A percentile compares a stretch with the other conserved stretches of the same genome.
Conservation (phyloP, 1,140 invertebrate genomes). For the Cheumatopsyche charites region DNA sequence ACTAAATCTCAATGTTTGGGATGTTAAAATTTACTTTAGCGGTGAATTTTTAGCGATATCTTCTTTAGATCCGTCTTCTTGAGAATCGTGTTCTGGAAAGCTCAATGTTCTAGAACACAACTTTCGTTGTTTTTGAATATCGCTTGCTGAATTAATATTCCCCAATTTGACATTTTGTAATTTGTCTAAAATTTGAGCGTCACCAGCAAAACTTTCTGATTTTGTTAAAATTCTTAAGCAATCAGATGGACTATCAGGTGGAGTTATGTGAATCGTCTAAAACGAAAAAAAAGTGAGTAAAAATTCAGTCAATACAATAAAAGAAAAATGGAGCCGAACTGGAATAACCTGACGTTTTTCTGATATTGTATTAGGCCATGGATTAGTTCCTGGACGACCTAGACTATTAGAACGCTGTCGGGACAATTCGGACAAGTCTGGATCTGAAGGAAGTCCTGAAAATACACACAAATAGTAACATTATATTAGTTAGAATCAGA, state of each 20-base stretch:
- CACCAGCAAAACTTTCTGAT: slow-evolving; percentile 76
- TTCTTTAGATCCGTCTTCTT: slow-evolving; percentile 55
- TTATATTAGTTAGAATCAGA: background rate
- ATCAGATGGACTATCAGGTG: slow-evolving; percentile 64
- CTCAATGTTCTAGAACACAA: slow-evolving; percentile 57
- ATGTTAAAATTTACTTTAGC: slow-evolving; percentile 53
- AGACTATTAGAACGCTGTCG: slow-evolving; percentile 58
- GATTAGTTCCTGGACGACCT: slow-evolving; percentile 53
- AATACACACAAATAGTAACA: background rate
- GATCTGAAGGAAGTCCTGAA: slow-evolving; percentile 58
- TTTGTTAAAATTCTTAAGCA: slow-evolving; percentile 61
- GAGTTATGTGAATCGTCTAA: slow-evolving; percentile 58
- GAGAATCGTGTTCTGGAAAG: slow-evolving; percentile 56
- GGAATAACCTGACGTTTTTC: slow-evolving; percentile 60
- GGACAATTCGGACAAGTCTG: slow-evolving; percentile 54
- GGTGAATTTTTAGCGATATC: slow-evolving; percentile 53
- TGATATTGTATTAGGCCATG: slow-evolving; percentile 49
- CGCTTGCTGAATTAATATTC: background rate
- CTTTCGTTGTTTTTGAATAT: slow-evolving; percentile 34
- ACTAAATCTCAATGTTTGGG: too few species aligned
- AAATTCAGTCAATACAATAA: background rate
- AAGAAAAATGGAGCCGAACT: background rate
- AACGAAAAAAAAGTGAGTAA: background rate
- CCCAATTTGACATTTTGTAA: slow-evolving; percentile 60
- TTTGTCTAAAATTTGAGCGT: slow-evolving; percentile 76